These are phyloP conservation scores for Brachypterus glaber DNA, from an alignment of 2,888 invertebrate species.

Conservation along the genomic window DNA sequence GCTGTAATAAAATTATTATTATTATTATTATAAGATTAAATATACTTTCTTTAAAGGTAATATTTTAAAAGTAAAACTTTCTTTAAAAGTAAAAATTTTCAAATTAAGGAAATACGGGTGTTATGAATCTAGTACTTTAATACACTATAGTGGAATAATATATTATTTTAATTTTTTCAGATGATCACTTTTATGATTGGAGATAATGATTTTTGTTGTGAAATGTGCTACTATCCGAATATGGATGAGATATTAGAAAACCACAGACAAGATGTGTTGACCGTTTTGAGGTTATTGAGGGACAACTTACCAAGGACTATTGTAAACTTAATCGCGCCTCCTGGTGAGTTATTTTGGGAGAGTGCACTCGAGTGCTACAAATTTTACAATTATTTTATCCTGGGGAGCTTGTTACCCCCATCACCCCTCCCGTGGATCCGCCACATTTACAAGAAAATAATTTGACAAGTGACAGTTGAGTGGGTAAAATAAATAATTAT, in stretches of 20 bases:
- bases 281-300: conserved; percentile 43
- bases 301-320: conserved; percentile 52
- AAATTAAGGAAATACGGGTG: no score
- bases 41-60: no score
- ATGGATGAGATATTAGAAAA: conserved; percentile 37
- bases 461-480: background rate
- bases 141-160: background rate
- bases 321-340: conserved; percentile 46
- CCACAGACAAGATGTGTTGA: conserved; percentile 44
- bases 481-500: no score
- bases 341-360: conserved; percentile 39
- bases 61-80: no score
- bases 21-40: no score
- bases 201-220: conserved; percentile 51
- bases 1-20: no score
- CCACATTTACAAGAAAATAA: background rate
- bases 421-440: no score
- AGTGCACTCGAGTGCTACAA: no score
- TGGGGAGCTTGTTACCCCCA: no score
- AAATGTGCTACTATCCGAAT: conserved; percentile 44
- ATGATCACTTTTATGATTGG: conserved; percentile 51
- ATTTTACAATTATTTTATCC: no score
- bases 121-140: no score
- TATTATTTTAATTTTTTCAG: conserved; percentile 32
- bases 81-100: no score